Conservation (phyloP, 2,797 vertebrate species). For the Peromyscus melanophrys region DNA sequence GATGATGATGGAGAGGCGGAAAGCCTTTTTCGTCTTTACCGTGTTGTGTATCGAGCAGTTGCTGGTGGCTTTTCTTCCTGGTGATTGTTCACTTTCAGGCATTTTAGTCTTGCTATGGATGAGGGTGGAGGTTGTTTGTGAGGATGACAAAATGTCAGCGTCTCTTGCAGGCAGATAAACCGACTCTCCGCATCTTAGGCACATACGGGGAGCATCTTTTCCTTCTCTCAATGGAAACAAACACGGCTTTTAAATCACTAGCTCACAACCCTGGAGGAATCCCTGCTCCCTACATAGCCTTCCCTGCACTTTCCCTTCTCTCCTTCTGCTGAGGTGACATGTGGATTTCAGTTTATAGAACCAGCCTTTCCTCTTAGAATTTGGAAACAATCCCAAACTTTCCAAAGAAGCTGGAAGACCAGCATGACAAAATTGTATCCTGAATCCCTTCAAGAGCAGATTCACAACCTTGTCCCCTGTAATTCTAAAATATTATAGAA, state of each 20-base stretch:
- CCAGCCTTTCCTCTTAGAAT: not conserved
- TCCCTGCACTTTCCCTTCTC: not conserved
- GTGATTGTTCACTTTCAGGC: not conserved
- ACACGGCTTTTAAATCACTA: not conserved
- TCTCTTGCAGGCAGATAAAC: not conserved
- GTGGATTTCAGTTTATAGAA: not conserved
- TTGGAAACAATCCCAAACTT: constrained; percentile 1
- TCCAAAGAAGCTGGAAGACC: constrained; percentile 10
- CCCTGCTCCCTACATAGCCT: not conserved
- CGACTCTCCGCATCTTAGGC: not conserved
- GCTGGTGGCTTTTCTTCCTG: not conserved
- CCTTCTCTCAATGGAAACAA: not conserved
- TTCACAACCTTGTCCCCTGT: not conserved
- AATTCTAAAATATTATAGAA: not conserved
- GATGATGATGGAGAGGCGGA: not conserved
- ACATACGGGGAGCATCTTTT: not conserved
- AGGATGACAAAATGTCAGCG: not conserved
- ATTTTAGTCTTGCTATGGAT: not conserved
- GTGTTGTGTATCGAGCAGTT: too few species aligned
- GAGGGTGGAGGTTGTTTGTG: too few species aligned
- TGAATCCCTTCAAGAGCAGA: not conserved
- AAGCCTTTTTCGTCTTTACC: not conserved
- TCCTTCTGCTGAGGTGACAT: not conserved
- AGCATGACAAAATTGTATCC: not conserved
- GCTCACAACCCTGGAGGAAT: not conserved